Conservation (phyloP, 2,888 invertebrate genomes). For the Cenopis cana region DNA sequence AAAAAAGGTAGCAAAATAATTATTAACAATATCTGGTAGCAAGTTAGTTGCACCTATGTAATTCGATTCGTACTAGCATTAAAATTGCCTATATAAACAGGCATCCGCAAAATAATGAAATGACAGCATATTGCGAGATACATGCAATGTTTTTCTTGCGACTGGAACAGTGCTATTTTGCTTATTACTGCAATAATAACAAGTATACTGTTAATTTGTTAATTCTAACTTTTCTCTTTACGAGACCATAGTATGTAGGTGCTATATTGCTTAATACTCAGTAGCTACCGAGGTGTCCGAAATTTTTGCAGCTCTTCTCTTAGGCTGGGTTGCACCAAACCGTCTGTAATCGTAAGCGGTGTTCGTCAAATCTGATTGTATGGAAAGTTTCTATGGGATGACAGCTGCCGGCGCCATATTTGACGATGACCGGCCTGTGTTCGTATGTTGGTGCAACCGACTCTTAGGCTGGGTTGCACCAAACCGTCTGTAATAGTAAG, state of each 20-base stretch:
- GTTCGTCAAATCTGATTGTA: too few species aligned
- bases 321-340: too few species aligned
- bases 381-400: too few species aligned
- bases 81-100: not conserved
- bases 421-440: too few species aligned
- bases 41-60: not conserved
- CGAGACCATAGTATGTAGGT: not conserved
- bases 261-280: too few species aligned
- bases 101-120: not conserved
- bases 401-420: too few species aligned
- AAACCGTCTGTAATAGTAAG: too few species aligned
- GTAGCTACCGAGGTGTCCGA: not conserved
- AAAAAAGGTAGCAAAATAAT: too few species aligned
- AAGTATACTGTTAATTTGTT: not conserved
- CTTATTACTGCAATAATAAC: not conserved
- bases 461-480: too few species aligned
- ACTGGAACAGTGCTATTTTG: not conserved
- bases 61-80: not conserved
- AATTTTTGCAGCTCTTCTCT: not conserved
- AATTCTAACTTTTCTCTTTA: not conserved
- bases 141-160: not conserved
- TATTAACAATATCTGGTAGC: too few species aligned
- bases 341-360: too few species aligned
- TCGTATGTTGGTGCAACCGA: too few species aligned
- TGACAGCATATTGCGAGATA: not conserved